Conservation (phyloP, 2,888 invertebrate genomes). For the Eristalis pertinax region DNA sequence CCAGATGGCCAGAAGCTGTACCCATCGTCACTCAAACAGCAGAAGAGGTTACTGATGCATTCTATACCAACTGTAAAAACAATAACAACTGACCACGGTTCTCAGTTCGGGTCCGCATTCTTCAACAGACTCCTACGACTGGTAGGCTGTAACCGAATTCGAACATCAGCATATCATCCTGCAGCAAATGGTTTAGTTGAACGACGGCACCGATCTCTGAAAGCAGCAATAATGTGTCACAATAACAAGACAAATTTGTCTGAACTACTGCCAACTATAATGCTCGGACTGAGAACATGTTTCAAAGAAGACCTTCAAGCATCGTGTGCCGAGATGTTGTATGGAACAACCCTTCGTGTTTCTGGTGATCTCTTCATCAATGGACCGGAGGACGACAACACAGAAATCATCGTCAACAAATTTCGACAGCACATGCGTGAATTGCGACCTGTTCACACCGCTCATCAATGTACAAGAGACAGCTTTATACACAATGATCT, state of each 20-base stretch:
- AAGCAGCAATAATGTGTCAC: too few species aligned
- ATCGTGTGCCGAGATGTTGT: constrained; percentile 75
- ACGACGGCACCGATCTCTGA: not conserved
- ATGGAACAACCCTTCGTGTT: constrained; percentile 74
- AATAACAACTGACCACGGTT: not conserved
- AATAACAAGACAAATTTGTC: not conserved
- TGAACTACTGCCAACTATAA: not conserved
- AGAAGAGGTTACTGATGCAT: too few species aligned
- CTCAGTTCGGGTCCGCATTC: not conserved
- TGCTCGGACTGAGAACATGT: constrained; percentile 75
- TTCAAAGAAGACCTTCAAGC: constrained; percentile 75
- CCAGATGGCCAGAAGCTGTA: too few species aligned
- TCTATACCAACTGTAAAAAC: too few species aligned
- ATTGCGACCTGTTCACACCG: too few species aligned
- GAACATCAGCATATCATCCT: not conserved
- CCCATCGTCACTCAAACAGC: too few species aligned
- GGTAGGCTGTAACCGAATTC: too few species aligned
- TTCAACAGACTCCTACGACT: not conserved
- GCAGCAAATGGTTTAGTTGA: not conserved
- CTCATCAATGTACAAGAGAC: too few species aligned
- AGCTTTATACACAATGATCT: not conserved
- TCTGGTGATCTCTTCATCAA: constrained; percentile 69
- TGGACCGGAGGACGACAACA: too few species aligned
- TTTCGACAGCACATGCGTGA: too few species aligned
- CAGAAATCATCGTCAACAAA: too few species aligned